Conservation (phyloP, 2,888 invertebrate genomes). For the Tenthredo livida region DNA sequence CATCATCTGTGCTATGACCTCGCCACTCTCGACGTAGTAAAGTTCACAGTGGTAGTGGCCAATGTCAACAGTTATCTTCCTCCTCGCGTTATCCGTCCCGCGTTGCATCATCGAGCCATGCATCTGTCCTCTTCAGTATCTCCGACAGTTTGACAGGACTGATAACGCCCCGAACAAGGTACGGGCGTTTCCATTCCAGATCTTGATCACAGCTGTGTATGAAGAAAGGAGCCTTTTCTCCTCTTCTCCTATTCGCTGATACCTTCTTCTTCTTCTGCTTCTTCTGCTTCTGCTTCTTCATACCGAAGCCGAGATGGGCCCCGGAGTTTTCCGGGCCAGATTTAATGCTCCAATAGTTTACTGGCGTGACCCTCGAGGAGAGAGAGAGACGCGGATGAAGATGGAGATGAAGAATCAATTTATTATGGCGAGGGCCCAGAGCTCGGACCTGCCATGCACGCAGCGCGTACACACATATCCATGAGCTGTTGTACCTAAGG, state of each 20-base stretch:
- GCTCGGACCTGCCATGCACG: conserved; percentile 9
- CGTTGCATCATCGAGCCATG: conserved; percentile 62
- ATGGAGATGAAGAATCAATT: conserved; percentile 40
- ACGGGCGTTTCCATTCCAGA: conserved; percentile 29
- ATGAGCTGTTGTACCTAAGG: conserved; percentile 32
- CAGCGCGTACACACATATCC: background rate
- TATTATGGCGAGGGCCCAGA: conserved; percentile 12
- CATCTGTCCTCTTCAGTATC: background rate
- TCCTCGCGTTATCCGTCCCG: background rate
- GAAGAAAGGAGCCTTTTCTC: background rate
- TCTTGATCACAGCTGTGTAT: background rate
- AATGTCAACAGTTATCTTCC: conserved; percentile 56
- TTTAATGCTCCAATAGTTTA: conserved; percentile 62
- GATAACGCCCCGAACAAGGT: conserved; percentile 34
- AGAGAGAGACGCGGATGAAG: conserved; percentile 17
- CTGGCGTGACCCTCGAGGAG: conserved; percentile 55
- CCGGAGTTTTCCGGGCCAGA: conserved; percentile 6
- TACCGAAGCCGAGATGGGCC: background rate
- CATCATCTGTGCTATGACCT: background rate
- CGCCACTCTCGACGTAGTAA: background rate
- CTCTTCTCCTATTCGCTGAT: background rate
- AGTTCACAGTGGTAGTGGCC: conserved; percentile 54
- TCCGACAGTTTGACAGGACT: conserved; percentile 17
- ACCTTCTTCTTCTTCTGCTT: background rate
- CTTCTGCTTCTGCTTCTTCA: background rate